These are phyloP conservation scores for Phallusia fumigata DNA, from an alignment of 23 tunicate species.

Conservation along the genomic window DNA sequence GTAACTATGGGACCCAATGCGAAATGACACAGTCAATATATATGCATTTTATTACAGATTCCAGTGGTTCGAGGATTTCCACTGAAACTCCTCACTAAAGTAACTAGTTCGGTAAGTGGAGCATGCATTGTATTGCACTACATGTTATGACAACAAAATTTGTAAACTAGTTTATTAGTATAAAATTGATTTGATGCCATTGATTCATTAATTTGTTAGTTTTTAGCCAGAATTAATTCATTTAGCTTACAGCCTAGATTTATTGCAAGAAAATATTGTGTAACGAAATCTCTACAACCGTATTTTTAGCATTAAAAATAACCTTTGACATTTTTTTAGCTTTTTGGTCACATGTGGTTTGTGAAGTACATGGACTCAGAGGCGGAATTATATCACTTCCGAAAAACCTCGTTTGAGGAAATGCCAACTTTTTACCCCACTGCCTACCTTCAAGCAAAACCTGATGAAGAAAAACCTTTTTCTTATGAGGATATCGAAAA, in stretches of 20 bases:
- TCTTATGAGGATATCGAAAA: neutral
- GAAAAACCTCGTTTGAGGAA: neutral
- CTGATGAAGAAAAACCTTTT: neutral
- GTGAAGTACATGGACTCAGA: neutral
- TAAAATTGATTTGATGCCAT: too few species aligned
- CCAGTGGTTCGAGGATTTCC: conserved; percentile 13
- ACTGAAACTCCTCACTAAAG: neutral
- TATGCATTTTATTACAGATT: conserved; percentile 12
- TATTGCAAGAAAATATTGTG: too few species aligned
- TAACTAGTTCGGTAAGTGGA: conserved; percentile 17
- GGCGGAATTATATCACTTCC: neutral
- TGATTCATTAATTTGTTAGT: too few species aligned
- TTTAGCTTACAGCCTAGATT: too few species aligned
- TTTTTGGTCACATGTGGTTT: neutral
- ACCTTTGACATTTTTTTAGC: neutral
- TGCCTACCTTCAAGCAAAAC: neutral
- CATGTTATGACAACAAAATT: too few species aligned
- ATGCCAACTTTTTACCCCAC: neutral
- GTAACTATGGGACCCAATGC: too few species aligned
- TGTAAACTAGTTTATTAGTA: too few species aligned
- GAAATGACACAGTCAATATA: too few species aligned
- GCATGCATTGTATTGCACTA: too few species aligned
- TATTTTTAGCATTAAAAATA: neutral
- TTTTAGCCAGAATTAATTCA: too few species aligned
- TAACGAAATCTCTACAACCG: too few species aligned